Percentiles rank a stretch among this genome's conserved stretches.
phyloP scores from a whole-genome alignment of 2,797 vertebrate species.

The Paedocypris micromegethes region DNA sequence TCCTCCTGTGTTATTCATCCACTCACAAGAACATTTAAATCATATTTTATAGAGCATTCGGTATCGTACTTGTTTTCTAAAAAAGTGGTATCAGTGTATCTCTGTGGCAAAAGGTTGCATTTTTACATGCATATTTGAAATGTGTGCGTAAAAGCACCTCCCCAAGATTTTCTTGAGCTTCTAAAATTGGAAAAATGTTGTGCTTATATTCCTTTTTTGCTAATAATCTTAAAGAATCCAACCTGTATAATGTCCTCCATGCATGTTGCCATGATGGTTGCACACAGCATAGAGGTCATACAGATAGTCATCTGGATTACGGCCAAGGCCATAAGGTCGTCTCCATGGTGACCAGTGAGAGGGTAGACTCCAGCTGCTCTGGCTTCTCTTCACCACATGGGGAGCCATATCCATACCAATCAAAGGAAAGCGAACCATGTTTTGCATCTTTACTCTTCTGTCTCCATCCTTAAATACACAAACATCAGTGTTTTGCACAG shows the following conservation, averaged over 20 bases:
- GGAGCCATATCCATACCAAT: slow-evolving; percentile 97
- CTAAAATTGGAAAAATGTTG: too few species aligned
- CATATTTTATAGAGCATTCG: too few species aligned
- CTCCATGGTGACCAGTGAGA: slow-evolving; percentile 99
- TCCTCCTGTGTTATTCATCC: too few species aligned
- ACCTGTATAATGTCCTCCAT: slow-evolving; percentile 96
- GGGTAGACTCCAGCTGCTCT: slow-evolving; percentile 98
- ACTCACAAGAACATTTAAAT: too few species aligned
- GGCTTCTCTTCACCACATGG: slow-evolving; percentile 94
- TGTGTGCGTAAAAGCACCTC: too few species aligned
- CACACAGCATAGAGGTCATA: slow-evolving; percentile 98
- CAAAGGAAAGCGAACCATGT: slow-evolving; percentile 91
- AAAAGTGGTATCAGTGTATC: too few species aligned
- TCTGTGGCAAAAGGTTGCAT: too few species aligned
- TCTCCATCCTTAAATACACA: slow-evolving; percentile 79
- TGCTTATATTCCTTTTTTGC: too few species aligned
- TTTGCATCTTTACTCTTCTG: slow-evolving; percentile 91
- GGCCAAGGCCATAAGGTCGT: slow-evolving; percentile 88
- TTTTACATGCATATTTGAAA: too few species aligned
- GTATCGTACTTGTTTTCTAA: too few species aligned
- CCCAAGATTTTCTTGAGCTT: too few species aligned
- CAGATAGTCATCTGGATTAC: slow-evolving; percentile 93
- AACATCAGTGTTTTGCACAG: neutral
- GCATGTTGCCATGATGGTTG: slow-evolving; percentile 98
- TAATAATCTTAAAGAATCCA: too few species aligned